Conservation (phyloP, 2,113 vertebrate species). For the Daboia siamensis region DNA sequence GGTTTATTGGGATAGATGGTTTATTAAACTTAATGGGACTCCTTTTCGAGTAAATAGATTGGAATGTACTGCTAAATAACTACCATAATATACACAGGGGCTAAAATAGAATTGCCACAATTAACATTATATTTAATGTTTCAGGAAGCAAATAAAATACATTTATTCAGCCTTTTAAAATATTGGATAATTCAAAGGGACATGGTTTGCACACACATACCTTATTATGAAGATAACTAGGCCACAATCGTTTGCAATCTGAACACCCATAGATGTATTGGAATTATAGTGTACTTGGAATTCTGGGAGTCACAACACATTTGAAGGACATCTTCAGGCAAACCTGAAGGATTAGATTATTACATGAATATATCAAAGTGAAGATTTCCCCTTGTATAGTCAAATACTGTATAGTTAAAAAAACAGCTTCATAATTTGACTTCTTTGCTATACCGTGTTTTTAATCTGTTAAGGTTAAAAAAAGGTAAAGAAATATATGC, state of each 20-base stretch:
- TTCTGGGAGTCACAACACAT: not conserved
- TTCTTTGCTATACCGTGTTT: not conserved
- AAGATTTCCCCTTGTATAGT: not conserved
- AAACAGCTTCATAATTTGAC: not conserved
- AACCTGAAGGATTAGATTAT: not conserved
- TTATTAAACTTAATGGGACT: not conserved
- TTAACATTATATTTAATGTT: not conserved
- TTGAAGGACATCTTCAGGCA: not conserved
- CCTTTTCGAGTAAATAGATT: not conserved
- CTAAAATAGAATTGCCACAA: not conserved
- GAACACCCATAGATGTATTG: not conserved
- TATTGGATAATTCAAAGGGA: not conserved
- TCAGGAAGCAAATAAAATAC: not conserved
- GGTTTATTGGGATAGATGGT: not conserved
- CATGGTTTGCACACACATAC: not conserved
- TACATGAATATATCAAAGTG: fast-evolving
- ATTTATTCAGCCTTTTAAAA: not conserved
- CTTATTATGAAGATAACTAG: fast-evolving
- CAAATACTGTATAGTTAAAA: not conserved
- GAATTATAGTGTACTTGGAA: not conserved
- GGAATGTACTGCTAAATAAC: not conserved
- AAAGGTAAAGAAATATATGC: not conserved
- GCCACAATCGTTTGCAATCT: not conserved
- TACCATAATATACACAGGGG: not conserved
- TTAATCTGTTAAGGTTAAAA: not conserved